These are phyloP conservation scores for Adelosebastes latens DNA, from an alignment of 2,797 vertebrate genomes.

Conservation along the genomic window DNA sequence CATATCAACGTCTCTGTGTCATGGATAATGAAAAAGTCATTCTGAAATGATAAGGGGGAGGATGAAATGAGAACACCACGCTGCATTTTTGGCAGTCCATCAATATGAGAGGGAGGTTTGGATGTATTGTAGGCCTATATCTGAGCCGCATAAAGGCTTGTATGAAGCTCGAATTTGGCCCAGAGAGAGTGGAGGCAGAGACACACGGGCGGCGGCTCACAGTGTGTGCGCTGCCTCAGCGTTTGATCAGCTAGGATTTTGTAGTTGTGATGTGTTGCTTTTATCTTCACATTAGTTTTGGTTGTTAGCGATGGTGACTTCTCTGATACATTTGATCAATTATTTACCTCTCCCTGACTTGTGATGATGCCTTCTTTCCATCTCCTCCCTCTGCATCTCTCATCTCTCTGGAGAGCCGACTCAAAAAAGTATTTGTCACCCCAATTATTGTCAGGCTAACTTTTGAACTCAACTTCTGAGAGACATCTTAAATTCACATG, in stretches of 20 bases:
- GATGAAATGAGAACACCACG: constrained; percentile 51
- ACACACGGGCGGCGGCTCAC: constrained; percentile 43
- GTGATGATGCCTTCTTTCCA: constrained; percentile 62
- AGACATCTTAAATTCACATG: constrained; percentile 48
- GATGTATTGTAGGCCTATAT: constrained; percentile 48
- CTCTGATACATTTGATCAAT: constrained; percentile 80
- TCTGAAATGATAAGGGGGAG: constrained; percentile 49
- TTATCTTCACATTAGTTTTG: constrained; percentile 77
- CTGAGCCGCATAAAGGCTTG: constrained; percentile 52
- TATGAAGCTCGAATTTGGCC: constrained; percentile 55
- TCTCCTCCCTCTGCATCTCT: constrained; percentile 44
- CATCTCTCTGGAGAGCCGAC: constrained; percentile 45
- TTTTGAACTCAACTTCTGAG: constrained; percentile 72
- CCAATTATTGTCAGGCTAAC: constrained; percentile 70
- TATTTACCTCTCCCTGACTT: constrained; percentile 72
- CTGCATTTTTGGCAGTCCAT: constrained; percentile 60
- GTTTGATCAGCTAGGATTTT: constrained; percentile 76
- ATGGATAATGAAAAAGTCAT: constrained; percentile 61
- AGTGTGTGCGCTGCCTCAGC: constrained; percentile 37
- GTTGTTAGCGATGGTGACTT: constrained; percentile 78
- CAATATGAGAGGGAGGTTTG: constrained; percentile 50
- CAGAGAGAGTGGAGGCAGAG: constrained; percentile 56
- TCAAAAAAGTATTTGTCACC: constrained; percentile 74
- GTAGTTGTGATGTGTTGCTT: constrained; percentile 72
- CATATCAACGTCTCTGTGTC: constrained; percentile 53